Evolutionary conservation across 2,888 invertebrate species (phyloP).

Genomic region (Heliothis peltigera): DNA sequence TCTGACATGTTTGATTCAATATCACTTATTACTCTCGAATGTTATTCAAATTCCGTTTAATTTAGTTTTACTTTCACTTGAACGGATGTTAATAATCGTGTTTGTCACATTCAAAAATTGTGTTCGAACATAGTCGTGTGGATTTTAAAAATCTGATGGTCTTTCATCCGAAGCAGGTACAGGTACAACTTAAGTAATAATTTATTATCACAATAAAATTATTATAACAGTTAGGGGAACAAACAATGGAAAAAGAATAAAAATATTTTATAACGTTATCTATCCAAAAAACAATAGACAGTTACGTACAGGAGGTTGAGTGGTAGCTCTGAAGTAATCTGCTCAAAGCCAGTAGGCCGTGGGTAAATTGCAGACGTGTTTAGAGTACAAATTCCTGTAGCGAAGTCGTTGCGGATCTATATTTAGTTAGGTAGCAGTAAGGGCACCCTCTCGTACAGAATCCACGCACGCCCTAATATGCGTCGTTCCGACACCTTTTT

Average conservation of each 20-base stretch:
- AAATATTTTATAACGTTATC: constrained; percentile 22
- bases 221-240: neutral
- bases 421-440: constrained; percentile 77
- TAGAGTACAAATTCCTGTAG: constrained; percentile 79
- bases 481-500: constrained; percentile 71
- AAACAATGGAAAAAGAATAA: neutral
- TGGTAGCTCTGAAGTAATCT: constrained; percentile 57
- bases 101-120: neutral
- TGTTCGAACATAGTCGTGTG: neutral
- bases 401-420: constrained; percentile 76
- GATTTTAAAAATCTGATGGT: constrained; percentile 13
- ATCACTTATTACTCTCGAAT: constrained; percentile 1
- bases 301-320: constrained; percentile 25
- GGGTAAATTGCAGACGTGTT: constrained; percentile 71
- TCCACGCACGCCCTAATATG: constrained; percentile 67
- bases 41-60: neutral
- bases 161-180: constrained; percentile 13
- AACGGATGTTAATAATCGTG: neutral
- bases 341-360: constrained; percentile 59
- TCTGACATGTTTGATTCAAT: constrained; percentile 2
- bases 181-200: neutral
- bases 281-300: constrained; percentile 38
- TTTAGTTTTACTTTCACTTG: neutral
- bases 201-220: neutral
- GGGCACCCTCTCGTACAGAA: constrained; percentile 71